Conservation (phyloP, 2,888 invertebrate genomes). For the Cataglyphis altisquamis region DNA sequence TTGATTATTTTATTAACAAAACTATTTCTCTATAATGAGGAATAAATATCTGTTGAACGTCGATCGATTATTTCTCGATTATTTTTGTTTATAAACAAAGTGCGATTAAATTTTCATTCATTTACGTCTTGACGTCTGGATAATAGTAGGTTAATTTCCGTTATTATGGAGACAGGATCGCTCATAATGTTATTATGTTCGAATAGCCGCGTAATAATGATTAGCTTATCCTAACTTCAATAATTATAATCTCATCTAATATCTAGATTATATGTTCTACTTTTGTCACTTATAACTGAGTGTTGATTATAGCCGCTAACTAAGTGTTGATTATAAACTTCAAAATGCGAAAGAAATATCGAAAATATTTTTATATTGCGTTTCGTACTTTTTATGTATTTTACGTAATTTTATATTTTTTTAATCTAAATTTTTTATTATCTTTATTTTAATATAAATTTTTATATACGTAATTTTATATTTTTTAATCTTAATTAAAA, state of each 20-base stretch:
- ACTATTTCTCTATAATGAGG: background rate
- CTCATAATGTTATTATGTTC: constrained; percentile 30
- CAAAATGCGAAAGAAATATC: background rate
- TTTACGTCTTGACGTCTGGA: constrained; percentile 31
- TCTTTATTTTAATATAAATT: too few relatives aligned
- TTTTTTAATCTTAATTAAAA: too few relatives aligned
- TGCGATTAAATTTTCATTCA: constrained; percentile 40
- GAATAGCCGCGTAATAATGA: background rate
- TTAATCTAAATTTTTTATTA: background rate
- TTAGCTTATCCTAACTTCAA: constrained; percentile 4
- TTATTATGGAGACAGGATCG: constrained; percentile 26
- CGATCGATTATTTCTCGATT: background rate
- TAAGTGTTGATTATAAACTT: background rate
- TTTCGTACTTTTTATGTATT: background rate
- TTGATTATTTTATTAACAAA: background rate
- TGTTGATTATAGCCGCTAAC: too few relatives aligned
- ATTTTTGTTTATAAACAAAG: constrained; percentile 24
- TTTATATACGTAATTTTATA: too few relatives aligned
- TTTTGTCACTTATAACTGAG: constrained; percentile 1
- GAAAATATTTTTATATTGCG: background rate
- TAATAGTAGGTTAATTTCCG: constrained; percentile 38
- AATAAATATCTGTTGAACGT: constrained; percentile 17
- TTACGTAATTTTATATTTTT: background rate
- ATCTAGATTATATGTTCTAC: background rate
- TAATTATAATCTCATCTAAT: constrained; percentile 14